These are phyloP conservation scores for Puntigrus tetrazona DNA, from an alignment of 2,113 vertebrate species.

Conservation along the genomic window DNA sequence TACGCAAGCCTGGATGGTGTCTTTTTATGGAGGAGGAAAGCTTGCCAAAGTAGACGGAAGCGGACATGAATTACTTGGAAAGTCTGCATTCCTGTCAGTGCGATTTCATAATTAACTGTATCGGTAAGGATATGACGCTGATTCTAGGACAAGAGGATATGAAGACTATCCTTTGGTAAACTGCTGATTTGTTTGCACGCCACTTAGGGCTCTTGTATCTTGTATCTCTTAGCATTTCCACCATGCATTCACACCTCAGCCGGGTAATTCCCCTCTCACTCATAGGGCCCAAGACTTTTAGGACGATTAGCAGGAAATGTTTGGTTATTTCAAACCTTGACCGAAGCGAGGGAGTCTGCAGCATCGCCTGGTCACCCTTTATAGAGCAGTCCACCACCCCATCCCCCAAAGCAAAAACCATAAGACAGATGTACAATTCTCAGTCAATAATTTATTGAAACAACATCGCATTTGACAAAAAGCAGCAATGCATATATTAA, in stretches of 20 bases:
- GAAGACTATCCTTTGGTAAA: slow-evolving; percentile 46
- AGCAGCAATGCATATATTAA: slow-evolving; percentile 59
- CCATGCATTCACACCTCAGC: background rate
- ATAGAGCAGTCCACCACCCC: background rate
- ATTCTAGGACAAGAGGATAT: slow-evolving; percentile 50
- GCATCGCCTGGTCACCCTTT: background rate
- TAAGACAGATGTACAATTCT: slow-evolving; percentile 25
- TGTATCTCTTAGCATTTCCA: slow-evolving; percentile 2
- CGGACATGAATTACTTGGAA: background rate
- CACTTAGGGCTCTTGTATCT: background rate
- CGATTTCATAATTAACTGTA: slow-evolving; percentile 20
- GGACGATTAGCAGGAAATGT: background rate
- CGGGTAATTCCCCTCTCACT: background rate
- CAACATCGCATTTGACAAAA: slow-evolving; percentile 34
- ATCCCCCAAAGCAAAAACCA: slow-evolving; percentile 28
- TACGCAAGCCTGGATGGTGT: background rate
- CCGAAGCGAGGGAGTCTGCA: background rate
- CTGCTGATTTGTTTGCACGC: slow-evolving; percentile 36
- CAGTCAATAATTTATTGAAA: slow-evolving; percentile 59
- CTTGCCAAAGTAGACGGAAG: slow-evolving; percentile 44
- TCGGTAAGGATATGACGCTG: slow-evolving; percentile 48
- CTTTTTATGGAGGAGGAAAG: background rate
- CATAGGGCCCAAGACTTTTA: background rate
- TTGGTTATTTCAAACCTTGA: too few species aligned
- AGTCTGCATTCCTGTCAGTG: slow-evolving; percentile 20